Evolutionary conservation across 1,140 invertebrate genomes (phyloP).

Genomic region (Caenorhabditis remanei): DNA sequence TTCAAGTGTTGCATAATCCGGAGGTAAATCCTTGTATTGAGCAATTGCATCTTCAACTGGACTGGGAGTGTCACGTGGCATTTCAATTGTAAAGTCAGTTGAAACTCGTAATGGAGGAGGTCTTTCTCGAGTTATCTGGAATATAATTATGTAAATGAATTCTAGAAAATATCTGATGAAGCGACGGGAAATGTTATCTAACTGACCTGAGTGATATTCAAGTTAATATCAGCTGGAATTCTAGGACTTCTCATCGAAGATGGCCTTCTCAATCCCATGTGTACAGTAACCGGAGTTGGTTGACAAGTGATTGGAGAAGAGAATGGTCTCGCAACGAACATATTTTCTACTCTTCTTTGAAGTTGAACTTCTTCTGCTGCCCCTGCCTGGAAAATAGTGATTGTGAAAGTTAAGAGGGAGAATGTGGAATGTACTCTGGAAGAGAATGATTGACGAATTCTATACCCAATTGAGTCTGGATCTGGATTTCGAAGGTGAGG

Average conservation of each 20-base stretch:
- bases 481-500: background rate
- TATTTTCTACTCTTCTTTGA: background rate
- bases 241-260: background rate
- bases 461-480: background rate
- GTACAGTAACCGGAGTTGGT: constrained; percentile 2
- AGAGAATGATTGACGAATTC: background rate
- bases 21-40: constrained; percentile 3
- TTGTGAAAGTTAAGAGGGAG: no score
- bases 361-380: constrained; percentile 6
- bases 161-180: no score
- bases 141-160: no score
- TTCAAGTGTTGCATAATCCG: constrained; percentile 11
- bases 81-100: background rate
- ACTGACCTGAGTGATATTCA: constrained; percentile 29
- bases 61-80: constrained; percentile 27
- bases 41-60: background rate
- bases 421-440: background rate
- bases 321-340: background rate
- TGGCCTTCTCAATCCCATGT: constrained; percentile 17
- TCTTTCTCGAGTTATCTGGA: constrained; percentile 10
- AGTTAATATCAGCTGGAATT: constrained; percentile 24
- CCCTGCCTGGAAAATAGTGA: background rate
- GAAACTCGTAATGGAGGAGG: background rate
- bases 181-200: no score
- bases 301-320: background rate